Conservation (phyloP, 2,113 vertebrate species). For the Panthera tigris region DNA sequence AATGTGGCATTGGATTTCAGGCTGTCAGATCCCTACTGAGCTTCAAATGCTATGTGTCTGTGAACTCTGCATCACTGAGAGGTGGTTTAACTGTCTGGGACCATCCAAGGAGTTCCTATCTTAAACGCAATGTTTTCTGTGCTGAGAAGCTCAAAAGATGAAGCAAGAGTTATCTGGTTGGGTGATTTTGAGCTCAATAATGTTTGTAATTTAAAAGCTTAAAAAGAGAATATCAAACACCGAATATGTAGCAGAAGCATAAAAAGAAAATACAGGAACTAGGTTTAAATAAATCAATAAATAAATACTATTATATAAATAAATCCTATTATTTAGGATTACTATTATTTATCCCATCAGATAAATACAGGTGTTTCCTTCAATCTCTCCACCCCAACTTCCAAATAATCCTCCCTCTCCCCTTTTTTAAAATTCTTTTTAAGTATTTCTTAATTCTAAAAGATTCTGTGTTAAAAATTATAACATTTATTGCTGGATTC, state of each 20-base stretch:
- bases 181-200: background rate
- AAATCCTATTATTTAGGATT: background rate
- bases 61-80: background rate
- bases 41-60: background rate
- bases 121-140: background rate
- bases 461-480: background rate
- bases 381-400: background rate
- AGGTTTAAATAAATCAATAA: background rate
- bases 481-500: background rate
- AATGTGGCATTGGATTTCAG: background rate
- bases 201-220: slow-evolving; percentile 12
- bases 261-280: background rate
- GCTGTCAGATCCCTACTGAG: background rate
- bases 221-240: background rate
- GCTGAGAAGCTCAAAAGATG: background rate
- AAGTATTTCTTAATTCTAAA: background rate
- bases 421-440: background rate
- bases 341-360: background rate
- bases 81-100: background rate
- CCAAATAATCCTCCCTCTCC: background rate
- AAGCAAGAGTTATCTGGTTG: background rate
- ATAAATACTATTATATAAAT: background rate
- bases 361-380: background rate
- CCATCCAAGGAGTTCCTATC: background rate
- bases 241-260: background rate